Percentiles rank a stretch among this genome's conserved stretches.
These are phyloP conservation scores for Lumbricus terrestris DNA, from an alignment of 2,888 invertebrate genomes.

Conservation along the genomic window DNA sequence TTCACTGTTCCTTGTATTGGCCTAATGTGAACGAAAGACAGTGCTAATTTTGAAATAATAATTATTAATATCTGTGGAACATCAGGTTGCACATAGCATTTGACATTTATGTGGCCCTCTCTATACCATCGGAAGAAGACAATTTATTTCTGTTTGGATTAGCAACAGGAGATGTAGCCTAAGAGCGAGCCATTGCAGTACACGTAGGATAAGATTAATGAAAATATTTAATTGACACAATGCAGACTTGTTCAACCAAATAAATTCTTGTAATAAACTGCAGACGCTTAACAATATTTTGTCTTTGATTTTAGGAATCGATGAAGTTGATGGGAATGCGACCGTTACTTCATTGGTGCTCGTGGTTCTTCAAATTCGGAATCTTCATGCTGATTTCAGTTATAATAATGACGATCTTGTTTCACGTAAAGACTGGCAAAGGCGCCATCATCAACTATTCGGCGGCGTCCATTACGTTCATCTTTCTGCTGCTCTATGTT, in stretches of 20 bases:
- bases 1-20: no score
- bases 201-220: no score
- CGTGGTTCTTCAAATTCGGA: constrained; percentile 78
- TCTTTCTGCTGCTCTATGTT: constrained; percentile 72
- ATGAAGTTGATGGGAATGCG: constrained; percentile 86
- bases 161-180: no score
- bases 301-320: constrained; percentile 68
- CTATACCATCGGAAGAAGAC: no score
- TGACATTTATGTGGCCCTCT: no score
- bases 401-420: constrained; percentile 55
- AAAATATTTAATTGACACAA: no score
- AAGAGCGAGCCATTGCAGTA: no score
- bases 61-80: neutral
- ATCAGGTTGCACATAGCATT: no score
- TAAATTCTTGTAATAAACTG: neutral
- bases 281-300: neutral
- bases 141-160: no score
- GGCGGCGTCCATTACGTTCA: constrained; percentile 68
- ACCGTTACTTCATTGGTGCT: constrained; percentile 78
- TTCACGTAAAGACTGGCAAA: constrained; percentile 45
- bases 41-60: no score
- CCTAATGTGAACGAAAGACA: no score
- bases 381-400: constrained; percentile 67
- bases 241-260: no score
- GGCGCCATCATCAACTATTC: constrained; percentile 69